Evolutionary conservation across 2,888 invertebrate species (phyloP).

Genomic region (Oscheius sp.): DNA sequence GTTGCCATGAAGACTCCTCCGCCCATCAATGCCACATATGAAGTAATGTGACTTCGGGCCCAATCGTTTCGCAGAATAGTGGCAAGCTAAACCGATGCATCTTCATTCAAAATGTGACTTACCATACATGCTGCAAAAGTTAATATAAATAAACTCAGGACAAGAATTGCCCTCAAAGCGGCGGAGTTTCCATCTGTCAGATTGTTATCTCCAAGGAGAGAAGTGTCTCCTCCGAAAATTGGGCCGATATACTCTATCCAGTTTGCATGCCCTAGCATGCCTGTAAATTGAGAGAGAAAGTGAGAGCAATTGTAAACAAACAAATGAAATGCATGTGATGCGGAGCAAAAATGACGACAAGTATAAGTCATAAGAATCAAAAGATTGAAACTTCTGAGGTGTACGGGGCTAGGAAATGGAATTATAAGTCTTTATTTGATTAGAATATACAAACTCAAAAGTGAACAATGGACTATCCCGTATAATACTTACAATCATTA

Average conservation of each 20-base stretch:
- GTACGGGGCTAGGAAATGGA: no score
- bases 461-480: no score
- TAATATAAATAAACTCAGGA: slow-evolving; percentile 63
- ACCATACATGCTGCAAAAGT: slow-evolving; percentile 65
- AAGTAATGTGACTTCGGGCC: slow-evolving; percentile 47
- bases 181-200: slow-evolving; percentile 14
- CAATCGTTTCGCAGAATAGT: slow-evolving; percentile 45
- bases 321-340: no score
- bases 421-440: no score
- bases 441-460: neutral
- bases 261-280: slow-evolving; percentile 2
- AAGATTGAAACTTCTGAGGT: no score
- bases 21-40: slow-evolving; percentile 49
- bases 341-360: no score
- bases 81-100: slow-evolving; percentile 33
- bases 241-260: slow-evolving; percentile 17
- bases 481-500: no score
- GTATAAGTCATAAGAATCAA: no score
- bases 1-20: slow-evolving; percentile 75
- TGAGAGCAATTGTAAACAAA: no score
- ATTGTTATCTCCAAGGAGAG: neutral
- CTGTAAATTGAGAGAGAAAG: slow-evolving; percentile 4
- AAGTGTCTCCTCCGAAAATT: neutral
- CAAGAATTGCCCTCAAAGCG: slow-evolving; percentile 63
- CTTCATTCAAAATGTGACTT: slow-evolving; percentile 35